Evolutionary conservation across 2,113 vertebrate species (phyloP).

Genomic region (Percina caprodes): DNA sequence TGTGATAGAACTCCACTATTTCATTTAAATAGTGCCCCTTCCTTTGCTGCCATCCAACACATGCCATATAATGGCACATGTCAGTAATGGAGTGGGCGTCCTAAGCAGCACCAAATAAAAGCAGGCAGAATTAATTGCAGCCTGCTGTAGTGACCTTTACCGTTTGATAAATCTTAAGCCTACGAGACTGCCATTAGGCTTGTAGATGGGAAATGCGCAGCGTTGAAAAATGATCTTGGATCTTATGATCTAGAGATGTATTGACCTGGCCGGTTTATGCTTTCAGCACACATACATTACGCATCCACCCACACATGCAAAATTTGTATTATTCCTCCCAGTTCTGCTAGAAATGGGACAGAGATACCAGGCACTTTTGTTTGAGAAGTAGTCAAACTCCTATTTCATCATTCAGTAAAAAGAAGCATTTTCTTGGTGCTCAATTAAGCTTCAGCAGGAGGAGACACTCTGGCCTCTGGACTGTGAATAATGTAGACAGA

Average conservation of each 20-base stretch:
- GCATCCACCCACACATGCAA: neutral
- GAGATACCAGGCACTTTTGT: conserved; percentile 32
- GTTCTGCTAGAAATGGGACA: conserved; percentile 34
- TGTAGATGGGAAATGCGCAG: conserved; percentile 61
- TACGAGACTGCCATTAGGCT: conserved; percentile 62
- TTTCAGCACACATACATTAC: conserved; percentile 31
- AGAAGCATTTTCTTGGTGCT: conserved; percentile 51
- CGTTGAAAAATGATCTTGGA: conserved; percentile 77
- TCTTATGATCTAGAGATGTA: conserved; percentile 56
- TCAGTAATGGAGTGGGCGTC: conserved; percentile 70
- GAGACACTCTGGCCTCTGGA: conserved; percentile 33
- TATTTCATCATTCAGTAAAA: conserved; percentile 64
- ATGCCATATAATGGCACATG: conserved; percentile 60
- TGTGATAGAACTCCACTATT: conserved; percentile 12
- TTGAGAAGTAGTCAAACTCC: conserved; percentile 56
- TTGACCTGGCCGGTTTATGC: conserved; percentile 52
- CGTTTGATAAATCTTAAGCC: conserved; percentile 81
- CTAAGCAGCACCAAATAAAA: conserved; percentile 75
- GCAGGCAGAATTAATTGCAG: conserved; percentile 82
- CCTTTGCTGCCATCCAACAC: conserved; percentile 44
- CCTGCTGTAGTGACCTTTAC: conserved; percentile 78
- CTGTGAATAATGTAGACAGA: conserved; percentile 54
- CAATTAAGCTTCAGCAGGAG: conserved; percentile 64
- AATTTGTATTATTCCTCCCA: conserved; percentile 33
- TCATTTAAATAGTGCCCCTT: conserved; percentile 31